Evolutionary conservation across 2,797 vertebrate species (phyloP), one percentile per base, ranked within the genome.

Genomic region (Hyperoplus immaculatus): DNA sequence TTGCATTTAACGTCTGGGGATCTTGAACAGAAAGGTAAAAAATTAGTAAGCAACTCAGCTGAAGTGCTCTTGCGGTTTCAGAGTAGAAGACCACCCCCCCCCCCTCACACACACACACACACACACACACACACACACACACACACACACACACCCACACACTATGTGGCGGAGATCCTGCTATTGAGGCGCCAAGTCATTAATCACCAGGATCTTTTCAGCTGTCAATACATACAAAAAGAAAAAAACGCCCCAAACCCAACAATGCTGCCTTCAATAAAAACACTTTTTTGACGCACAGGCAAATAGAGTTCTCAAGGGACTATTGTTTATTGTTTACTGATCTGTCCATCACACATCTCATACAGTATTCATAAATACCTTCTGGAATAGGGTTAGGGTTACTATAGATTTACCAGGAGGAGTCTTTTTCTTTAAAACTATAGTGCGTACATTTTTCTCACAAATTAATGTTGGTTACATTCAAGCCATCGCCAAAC

Each of bases 151-250:
- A 29, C 29, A 29, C 29, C 3, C 29, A 29, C 29, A 29, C 29
- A 29, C 29, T 29, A 67, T 87, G 87, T 84, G 85, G 83, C 69
- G 49, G 88, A 88, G 92, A 91, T 93, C 86, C 85, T 92, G 83
- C 82, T 94, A 92, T 96, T 94, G 93, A 94, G 94, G 92, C 93
- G 94, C 88, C 89, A 82, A 94, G 95, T 96, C 96, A 96, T 97
- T 97, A 97, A 97, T 98, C 96, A 97, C 93, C 67, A 50, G 77
- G 88, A 95, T 94, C 95, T 95, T 96, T 97, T 97, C 95, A 97
- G 94, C 95, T 96, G 95, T 96, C 97, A 95, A 89, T 94, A 80
- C 18, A 69, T 87, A 97, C 96, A 97, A 96, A 97, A 96, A 94
- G 92, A 95, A 92, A 93, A 29, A 29, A 29, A 29, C 29, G 87